A percentile compares a stretch with the other conserved stretches of the same genome.
Evolutionary conservation across 2,888 invertebrate genomes (phyloP).

Genomic region (Drosophila greeni): DNA sequence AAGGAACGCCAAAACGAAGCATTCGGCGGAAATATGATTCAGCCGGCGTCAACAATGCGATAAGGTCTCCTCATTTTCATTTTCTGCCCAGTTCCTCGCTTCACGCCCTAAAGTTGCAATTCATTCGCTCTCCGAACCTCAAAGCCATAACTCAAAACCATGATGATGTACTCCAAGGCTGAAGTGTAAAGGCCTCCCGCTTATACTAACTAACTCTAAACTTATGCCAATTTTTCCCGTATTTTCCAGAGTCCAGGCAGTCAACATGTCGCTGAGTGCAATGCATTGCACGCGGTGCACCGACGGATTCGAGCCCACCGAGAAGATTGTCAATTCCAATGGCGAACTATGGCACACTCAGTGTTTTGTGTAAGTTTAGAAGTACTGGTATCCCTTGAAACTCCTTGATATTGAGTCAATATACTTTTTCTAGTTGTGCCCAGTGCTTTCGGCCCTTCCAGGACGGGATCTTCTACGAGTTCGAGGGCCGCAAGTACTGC

Average conservation of each 20-base stretch:
- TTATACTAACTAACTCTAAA: neutral
- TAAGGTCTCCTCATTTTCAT: constrained; percentile 16
- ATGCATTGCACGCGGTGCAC: constrained; percentile 97
- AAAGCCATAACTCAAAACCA: constrained; percentile 39
- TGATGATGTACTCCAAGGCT: constrained; percentile 75
- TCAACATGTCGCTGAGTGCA: constrained; percentile 90
- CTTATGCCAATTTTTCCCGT: neutral
- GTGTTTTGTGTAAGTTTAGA: constrained; percentile 96
- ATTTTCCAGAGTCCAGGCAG: constrained; percentile 72
- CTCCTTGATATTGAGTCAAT: neutral
- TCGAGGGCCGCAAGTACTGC: constrained; percentile 99
- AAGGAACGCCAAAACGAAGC: constrained; percentile 55
- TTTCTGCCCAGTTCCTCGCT: constrained; percentile 45
- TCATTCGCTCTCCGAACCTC: constrained; percentile 1
- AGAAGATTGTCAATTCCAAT: constrained; percentile 99
- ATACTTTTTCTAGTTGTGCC: constrained; percentile 86
- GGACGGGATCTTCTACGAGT: constrained; percentile 98
- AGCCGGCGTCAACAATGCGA: constrained; percentile 45
- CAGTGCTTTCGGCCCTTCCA: constrained; percentile 99
- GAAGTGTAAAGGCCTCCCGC: constrained; percentile 63
- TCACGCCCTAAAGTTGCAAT: constrained; percentile 40
- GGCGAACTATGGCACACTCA: constrained; percentile 99
- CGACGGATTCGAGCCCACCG: constrained; percentile 96
- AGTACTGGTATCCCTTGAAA: too few species aligned
- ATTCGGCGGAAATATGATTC: constrained; percentile 64